Base-by-base conservation (phyloP, 2,797 vertebrate genomes). In the Anniella stebbinsi region DNA sequence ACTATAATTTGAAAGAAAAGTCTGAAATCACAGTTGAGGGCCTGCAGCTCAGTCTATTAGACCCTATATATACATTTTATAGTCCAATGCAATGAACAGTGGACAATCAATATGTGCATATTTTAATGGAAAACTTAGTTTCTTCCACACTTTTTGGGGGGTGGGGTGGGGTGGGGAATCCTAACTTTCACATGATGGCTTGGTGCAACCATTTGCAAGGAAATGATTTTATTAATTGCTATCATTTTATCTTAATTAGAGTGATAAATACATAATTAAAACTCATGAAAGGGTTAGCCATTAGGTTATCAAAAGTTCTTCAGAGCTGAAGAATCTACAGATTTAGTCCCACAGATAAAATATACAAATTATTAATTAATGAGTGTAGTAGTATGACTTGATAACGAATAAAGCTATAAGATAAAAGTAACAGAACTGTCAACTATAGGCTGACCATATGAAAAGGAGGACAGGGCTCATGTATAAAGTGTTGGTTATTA, bases 231-330 rank as follows among this genome's bases (percentile, higher is more conserved):
- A 2, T 38, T 17, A 9, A 92, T 92, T 86, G 28, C 76, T 57
- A 38, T 90, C 23, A 1, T 28, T 84, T 78, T 63, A 66, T 72
- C 72, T 83, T 66, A 2, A 45, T 88, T 7, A 88, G 51, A 48
- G 21, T 66, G 70, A n/a, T 17, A 75, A 9, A 84, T n/a, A 9
- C n/a, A 23, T 81, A 73, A 75, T 75, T 87, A 36, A 76, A n/a
- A 66, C 13, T 17, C 75, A 69, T 48, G 77, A 93, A 69, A 88
- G 80, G 48, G 86, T 94, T 80, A 72, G 69, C 78, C 69, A 60
- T 60, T 72, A 80, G 80, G 81, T 86, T 86, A 77, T 92, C 92
- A 88, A 80, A 92, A 93, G 90, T 81, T 77, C 89, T 86, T 84
- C 89, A 90, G 81, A 89, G 86, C 84, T 11, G 30, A 89, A 83